These are phyloP conservation scores for Siniperca undulata DNA, from an alignment of 2,797 vertebrate species.

Conservation along the genomic window DNA sequence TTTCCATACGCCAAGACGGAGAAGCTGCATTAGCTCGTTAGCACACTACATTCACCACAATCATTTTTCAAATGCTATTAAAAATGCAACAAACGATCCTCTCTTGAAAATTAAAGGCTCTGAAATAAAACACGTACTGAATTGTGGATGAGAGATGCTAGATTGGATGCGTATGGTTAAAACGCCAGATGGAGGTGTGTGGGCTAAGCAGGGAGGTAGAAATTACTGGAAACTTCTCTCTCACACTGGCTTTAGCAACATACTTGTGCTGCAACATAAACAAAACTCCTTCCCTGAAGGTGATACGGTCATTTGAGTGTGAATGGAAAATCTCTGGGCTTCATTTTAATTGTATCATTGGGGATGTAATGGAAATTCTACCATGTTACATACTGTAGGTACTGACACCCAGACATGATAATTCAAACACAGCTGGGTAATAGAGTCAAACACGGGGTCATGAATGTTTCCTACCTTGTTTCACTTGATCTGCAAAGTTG, in stretches of 20 bases:
- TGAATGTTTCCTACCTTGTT: conserved; percentile 69
- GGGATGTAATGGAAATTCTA: conserved; percentile 44
- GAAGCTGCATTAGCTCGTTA: conserved; percentile 74
- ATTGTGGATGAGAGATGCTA: background rate
- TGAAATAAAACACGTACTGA: conserved; percentile 30
- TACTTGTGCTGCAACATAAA: conserved; percentile 46
- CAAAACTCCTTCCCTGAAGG: conserved; percentile 39
- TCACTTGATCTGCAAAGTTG: conserved; percentile 56
- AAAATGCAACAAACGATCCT: conserved; percentile 39
- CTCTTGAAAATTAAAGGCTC: conserved; percentile 16
- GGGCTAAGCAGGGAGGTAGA: background rate
- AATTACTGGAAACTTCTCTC: conserved; percentile 44
- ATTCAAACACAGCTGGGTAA: conserved; percentile 29
- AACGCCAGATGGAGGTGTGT: conserved; percentile 10
- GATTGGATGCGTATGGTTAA: conserved; percentile 2
- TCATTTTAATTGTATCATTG: conserved; percentile 40
- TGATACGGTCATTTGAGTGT: conserved; percentile 39
- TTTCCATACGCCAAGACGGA: conserved; percentile 72
- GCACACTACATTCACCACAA: conserved; percentile 36
- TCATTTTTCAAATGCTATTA: conserved; percentile 42
- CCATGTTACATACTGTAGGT: conserved; percentile 21
- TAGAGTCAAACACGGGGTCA: conserved; percentile 21
- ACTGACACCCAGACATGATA: conserved; percentile 18
- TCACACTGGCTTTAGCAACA: conserved; percentile 46
- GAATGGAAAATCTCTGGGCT: conserved; percentile 53